phyloP scores from a whole-genome alignment of 2,888 invertebrate species.

The Argyresthia goedartella region DNA sequence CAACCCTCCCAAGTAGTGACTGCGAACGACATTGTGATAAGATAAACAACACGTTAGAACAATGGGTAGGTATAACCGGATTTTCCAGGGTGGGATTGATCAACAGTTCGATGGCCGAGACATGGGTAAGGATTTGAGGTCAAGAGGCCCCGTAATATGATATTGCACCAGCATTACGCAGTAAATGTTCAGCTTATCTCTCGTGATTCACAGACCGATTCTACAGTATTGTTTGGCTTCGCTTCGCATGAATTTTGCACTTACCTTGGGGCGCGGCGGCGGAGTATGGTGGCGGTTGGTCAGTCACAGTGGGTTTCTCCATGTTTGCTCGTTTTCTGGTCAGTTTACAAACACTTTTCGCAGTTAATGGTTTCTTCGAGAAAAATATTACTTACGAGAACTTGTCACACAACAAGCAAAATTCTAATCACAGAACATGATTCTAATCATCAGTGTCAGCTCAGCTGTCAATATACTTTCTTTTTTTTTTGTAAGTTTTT shows the following conservation, averaged over 20 bases:
- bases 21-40: neutral
- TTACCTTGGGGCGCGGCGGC: slow-evolving; percentile 47
- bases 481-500: too few relatives aligned
- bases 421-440: too few relatives aligned
- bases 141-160: too few relatives aligned
- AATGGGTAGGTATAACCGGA: neutral
- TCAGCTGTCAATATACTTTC: too few relatives aligned
- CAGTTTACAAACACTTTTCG: neutral
- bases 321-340: slow-evolving; percentile 22
- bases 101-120: too few relatives aligned
- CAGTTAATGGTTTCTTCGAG: neutral
- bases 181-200: slow-evolving; percentile 29
- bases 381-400: neutral
- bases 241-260: slow-evolving; percentile 8
- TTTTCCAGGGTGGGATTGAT: too few relatives aligned
- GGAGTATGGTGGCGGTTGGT: slow-evolving; percentile 67
- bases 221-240: slow-evolving; percentile 17
- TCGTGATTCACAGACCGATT: slow-evolving; percentile 32
- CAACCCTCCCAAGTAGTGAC: neutral
- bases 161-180: slow-evolving; percentile 15
- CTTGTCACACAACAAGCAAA: too few relatives aligned
- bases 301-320: slow-evolving; percentile 50
- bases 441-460: too few relatives aligned
- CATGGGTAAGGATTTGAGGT: too few relatives aligned
- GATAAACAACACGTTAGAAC: neutral